Conservation (phyloP, 2,797 vertebrate species). For the Prunella strophiata region DNA sequence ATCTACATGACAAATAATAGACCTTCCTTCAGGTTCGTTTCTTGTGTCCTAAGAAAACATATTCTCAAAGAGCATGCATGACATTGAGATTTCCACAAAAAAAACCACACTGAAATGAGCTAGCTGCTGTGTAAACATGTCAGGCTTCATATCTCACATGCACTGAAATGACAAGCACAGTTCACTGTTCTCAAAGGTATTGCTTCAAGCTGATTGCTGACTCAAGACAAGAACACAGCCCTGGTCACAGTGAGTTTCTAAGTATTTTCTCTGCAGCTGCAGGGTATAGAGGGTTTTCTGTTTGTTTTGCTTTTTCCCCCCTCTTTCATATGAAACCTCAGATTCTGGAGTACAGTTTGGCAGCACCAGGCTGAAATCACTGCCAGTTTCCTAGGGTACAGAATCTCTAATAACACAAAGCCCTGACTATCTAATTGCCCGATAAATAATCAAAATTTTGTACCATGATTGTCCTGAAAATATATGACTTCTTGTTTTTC, state of each 20-base stretch:
- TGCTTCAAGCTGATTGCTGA: conserved; percentile 61
- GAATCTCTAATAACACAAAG: conserved; percentile 46
- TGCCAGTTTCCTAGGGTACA: conserved; percentile 44
- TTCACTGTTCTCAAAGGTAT: conserved; percentile 22
- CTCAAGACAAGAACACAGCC: conserved; percentile 50
- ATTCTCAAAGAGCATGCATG: neutral
- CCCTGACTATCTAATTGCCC: conserved; percentile 6
- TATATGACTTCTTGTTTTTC: neutral
- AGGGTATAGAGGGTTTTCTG: conserved; percentile 51
- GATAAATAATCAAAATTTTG: neutral
- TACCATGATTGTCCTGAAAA: neutral
- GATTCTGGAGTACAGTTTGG: conserved; percentile 57
- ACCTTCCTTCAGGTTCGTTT: neutral
- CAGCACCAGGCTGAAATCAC: neutral
- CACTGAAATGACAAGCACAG: neutral
- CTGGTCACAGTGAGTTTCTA: conserved; percentile 28
- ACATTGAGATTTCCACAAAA: neutral
- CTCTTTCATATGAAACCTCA: conserved; percentile 46
- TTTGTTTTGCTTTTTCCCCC: conserved; percentile 12
- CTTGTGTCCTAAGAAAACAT: neutral
- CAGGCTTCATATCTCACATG: neutral
- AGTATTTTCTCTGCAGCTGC: conserved; percentile 51
- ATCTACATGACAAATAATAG: neutral
- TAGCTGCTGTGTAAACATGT: neutral
- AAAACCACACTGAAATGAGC: neutral